Evolutionary conservation across 2,797 vertebrate genomes (phyloP).

Genomic region (Yasuhikotakia modesta): DNA sequence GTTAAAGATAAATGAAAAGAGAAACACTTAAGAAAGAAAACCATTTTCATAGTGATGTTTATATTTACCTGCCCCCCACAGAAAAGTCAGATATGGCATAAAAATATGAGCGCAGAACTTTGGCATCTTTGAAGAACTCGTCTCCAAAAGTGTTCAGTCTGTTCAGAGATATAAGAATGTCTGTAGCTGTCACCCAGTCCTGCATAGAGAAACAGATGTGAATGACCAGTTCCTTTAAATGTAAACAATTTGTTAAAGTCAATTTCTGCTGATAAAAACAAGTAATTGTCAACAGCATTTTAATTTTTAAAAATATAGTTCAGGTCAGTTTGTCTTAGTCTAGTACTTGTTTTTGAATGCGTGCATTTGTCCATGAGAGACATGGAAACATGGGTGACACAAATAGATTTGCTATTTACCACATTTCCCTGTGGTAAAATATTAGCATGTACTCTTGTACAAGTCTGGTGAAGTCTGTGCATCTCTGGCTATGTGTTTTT

Average conservation of each 20-base stretch:
- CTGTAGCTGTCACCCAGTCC: conserved; percentile 95
- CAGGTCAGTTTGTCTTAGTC: background rate
- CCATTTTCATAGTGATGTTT: background rate
- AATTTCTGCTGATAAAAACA: background rate
- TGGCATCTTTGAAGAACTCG: conserved; percentile 90
- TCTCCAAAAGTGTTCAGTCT: conserved; percentile 91
- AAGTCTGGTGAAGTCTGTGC: background rate
- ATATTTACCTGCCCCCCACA: conserved; percentile 88
- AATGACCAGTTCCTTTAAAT: background rate
- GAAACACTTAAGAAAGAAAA: too few relatives aligned
- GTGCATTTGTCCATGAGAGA: background rate
- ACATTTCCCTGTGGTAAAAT: background rate
- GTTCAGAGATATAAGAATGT: conserved; percentile 89
- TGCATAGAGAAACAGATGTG: conserved; percentile 62
- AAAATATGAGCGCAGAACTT: conserved; percentile 90
- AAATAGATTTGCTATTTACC: background rate
- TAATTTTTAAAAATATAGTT: background rate
- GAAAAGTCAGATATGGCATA: conserved; percentile 94
- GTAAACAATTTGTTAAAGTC: too few relatives aligned
- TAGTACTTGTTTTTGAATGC: background rate
- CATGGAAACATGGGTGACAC: conserved; percentile 1
- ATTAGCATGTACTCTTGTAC: too few relatives aligned
- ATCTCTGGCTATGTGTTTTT: background rate
- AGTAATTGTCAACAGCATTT: background rate
- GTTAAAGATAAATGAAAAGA: too few relatives aligned